A percentile compares a stretch with the other conserved stretches of the same genome.
Evolutionary conservation across 1,140 invertebrate genomes (phyloP).

Genomic region (Aculops lycopersici): DNA sequence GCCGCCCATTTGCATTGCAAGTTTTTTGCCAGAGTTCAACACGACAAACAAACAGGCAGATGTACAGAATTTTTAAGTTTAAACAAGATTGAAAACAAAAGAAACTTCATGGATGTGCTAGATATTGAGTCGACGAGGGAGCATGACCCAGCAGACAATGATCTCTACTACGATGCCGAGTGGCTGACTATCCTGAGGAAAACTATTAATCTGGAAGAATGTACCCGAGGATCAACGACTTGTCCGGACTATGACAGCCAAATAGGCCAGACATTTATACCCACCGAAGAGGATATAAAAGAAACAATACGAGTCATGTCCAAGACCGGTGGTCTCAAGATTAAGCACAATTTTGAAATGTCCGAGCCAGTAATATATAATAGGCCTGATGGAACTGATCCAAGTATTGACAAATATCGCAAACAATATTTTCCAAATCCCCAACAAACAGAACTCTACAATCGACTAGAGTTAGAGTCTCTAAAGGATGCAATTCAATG

Average conservation of each 20-base stretch:
- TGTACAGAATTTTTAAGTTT: conserved; percentile 70
- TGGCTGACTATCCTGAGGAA: conserved; percentile 57
- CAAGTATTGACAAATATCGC: conserved; percentile 15
- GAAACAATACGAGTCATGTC: conserved; percentile 28
- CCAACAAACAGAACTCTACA: conserved; percentile 46
- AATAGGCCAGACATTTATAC: conserved; percentile 1
- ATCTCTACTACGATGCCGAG: conserved; percentile 54
- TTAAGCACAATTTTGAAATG: conserved; percentile 39
- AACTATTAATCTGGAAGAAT: too few relatives aligned
- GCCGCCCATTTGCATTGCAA: conserved; percentile 84
- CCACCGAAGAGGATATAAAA: conserved; percentile 33
- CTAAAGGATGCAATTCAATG: too few relatives aligned
- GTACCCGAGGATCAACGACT: conserved; percentile 61
- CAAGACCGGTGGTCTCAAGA: conserved; percentile 24
- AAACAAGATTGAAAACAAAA: conserved; percentile 68
- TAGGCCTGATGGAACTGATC: conserved; percentile 13
- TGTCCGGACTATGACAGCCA: conserved; percentile 25
- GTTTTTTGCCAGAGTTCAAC: conserved; percentile 53
- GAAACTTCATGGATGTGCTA: conserved; percentile 40
- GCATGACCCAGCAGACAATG: conserved; percentile 9
- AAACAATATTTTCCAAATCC: conserved; percentile 25
- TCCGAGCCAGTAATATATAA: conserved; percentile 31
- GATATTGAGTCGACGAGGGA: conserved; percentile 8
- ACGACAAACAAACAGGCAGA: conserved; percentile 21
- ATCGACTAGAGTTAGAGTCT: conserved; percentile 40